Evolutionary conservation across 2,888 invertebrate species (phyloP).

Genomic region (Tetheella fluctuosa): DNA sequence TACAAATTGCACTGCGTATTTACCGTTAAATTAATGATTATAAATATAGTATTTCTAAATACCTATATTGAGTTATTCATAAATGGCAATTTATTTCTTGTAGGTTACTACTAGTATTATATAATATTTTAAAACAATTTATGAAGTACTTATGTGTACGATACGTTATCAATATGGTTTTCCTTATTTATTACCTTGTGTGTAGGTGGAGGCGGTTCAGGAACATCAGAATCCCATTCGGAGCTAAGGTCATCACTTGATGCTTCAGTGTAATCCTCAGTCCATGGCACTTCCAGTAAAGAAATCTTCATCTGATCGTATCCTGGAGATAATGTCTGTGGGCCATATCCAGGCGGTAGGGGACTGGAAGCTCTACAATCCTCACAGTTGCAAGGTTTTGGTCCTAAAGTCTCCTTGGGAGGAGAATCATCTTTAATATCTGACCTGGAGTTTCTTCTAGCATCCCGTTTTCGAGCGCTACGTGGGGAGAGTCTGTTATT

Average conservation of each 20-base stretch:
- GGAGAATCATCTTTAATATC: constrained; percentile 59
- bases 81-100: not conserved
- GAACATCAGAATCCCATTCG: constrained; percentile 95
- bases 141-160: not conserved
- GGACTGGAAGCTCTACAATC: constrained; percentile 82
- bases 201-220: constrained; percentile 79
- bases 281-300: constrained; percentile 89
- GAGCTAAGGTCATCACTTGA: constrained; percentile 96
- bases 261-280: constrained; percentile 93
- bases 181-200: constrained; percentile 57
- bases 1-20: not conserved
- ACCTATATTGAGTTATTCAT: not conserved
- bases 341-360: constrained; percentile 74
- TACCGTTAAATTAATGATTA: not conserved
- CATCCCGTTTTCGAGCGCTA: constrained; percentile 73
- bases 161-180: not conserved
- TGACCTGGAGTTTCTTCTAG: constrained; percentile 64
- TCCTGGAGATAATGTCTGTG: constrained; percentile 83
- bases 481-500: constrained; percentile 75
- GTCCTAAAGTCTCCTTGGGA: constrained; percentile 61
- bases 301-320: constrained; percentile 93
- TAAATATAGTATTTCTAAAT: not conserved
- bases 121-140: not conserved
- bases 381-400: constrained; percentile 76
- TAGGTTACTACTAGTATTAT: too few relatives aligned